These are phyloP conservation scores for Melanotaenia trifasciata DNA, from an alignment of 2,797 vertebrate species.

Conservation along the genomic window DNA sequence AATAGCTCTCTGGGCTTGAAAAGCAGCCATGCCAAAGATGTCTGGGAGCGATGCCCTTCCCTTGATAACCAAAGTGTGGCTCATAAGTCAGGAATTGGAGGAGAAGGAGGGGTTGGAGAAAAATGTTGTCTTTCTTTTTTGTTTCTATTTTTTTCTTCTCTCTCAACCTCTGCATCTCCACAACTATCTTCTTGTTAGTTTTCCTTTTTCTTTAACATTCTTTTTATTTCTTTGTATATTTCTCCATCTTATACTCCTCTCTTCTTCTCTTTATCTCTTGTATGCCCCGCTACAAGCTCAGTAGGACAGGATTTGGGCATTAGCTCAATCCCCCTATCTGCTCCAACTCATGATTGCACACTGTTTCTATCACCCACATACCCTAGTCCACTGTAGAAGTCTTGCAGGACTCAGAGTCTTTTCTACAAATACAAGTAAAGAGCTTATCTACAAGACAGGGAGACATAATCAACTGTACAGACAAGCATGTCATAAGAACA, in stretches of 20 bases:
- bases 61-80: conserved; percentile 75
- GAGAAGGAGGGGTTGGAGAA: conserved; percentile 23
- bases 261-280: conserved; percentile 70
- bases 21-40: conserved; percentile 77
- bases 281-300: conserved; percentile 68
- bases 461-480: conserved; percentile 48
- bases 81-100: conserved; percentile 68
- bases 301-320: conserved; percentile 76
- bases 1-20: conserved; percentile 79
- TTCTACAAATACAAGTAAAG: conserved; percentile 43
- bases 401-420: conserved; percentile 51
- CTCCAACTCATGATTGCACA: conserved; percentile 71
- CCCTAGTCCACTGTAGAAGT: conserved; percentile 57
- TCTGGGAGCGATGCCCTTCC: conserved; percentile 80
- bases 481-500: conserved; percentile 21
- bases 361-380: conserved; percentile 70
- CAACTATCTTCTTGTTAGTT: conserved; percentile 44
- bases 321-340: conserved; percentile 77
- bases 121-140: conserved; percentile 41
- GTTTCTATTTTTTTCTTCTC: conserved; percentile 32
- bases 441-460: conserved; percentile 52
- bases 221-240: conserved; percentile 21
- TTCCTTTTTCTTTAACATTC: conserved; percentile 32
- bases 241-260: conserved; percentile 32
- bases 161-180: conserved; percentile 36